phyloP scores from a whole-genome alignment of 2,888 invertebrate species.

The Phaonia tiefii region DNA sequence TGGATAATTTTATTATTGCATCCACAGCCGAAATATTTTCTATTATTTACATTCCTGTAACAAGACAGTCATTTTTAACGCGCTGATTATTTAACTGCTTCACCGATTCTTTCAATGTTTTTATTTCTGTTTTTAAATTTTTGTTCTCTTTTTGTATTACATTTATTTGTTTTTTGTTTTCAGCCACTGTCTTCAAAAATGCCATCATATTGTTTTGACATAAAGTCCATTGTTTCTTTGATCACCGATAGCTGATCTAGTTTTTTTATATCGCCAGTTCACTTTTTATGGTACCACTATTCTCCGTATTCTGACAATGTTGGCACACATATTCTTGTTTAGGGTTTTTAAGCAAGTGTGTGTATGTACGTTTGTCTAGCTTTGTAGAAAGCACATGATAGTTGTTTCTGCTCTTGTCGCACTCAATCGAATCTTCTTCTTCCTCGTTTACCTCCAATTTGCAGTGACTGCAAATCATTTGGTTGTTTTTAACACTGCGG shows the following conservation, averaged over 20 bases:
- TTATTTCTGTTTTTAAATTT: conserved; percentile 6
- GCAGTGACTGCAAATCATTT: too few relatives aligned
- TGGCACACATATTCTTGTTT: conserved; percentile 30
- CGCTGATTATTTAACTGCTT: too few relatives aligned
- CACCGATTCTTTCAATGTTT: too few relatives aligned
- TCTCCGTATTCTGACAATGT: not conserved
- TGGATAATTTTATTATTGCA: conserved; percentile 1
- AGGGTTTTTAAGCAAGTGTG: conserved; percentile 11
- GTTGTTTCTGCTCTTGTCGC: too few relatives aligned
- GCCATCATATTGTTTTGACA: conserved; percentile 1
- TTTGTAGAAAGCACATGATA: too few relatives aligned
- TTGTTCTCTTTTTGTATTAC: conserved; percentile 18
- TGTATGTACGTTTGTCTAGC: conserved; percentile 31
- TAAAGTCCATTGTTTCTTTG: too few relatives aligned
- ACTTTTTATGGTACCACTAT: not conserved
- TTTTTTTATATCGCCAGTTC: conserved; percentile 25
- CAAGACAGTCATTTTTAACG: too few relatives aligned
- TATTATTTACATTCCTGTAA: not conserved
- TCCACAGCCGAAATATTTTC: conserved; percentile 1
- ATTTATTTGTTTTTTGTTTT: too few relatives aligned
- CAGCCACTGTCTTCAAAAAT: not conserved
- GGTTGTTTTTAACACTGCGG: too few relatives aligned
- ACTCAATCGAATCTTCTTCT: too few relatives aligned
- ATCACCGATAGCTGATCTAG: conserved; percentile 24
- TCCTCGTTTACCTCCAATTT: too few relatives aligned